Base-by-base conservation (phyloP, 2,797 vertebrate genomes). In the Pantherophis vulpinus region DNA sequence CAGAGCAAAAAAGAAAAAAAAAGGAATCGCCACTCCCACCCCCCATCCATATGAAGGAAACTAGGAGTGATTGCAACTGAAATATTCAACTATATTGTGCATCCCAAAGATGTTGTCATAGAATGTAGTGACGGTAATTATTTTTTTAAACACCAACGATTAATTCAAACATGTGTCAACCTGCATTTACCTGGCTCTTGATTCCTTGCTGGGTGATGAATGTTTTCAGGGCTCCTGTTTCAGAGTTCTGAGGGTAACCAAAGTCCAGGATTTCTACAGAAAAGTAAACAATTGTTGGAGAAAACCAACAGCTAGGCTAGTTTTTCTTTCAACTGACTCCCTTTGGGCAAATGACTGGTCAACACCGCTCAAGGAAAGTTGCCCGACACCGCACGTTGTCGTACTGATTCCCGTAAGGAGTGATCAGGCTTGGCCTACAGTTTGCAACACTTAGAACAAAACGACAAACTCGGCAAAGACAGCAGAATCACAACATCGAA, bases 131-230 rank as follows among this genome's bases (percentile, higher is more conserved):
- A 1, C 4, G 8, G 56, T 29, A 5, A 42, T n/a, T 37, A 4
- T 55, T 37, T n/a, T 88, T 60, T n/a, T 55, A 16, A 23, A 63
- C 5, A 25, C 6, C 6, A 29, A 42, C 23, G 0, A 29, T 51
- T 16, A 27, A 32, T 70, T 25, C 37, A 32, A 25, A 63, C 11
- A 10, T 4, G 23, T 92, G 47, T 95, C 27, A 32, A 92, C 55
- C 7, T 4, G 74, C 60, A 66, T 94, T 96, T 98, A 99, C 99
- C 99, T 99, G 99, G 97, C 99, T 99, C 97, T 99, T 99, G 96
- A 99, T 99, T 96, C 99, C 99, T 97, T 99, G 99, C 95, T 99
- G 99, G 93, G 99, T 99, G 97, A 99, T 99, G 97, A 99, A 99
- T 89, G 99, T 99, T 98, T 99, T 99, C 97, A 99, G 98, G 2